These are phyloP conservation scores for Meliscaeva auricollis DNA, from an alignment of 2,888 invertebrate genomes.

Conservation along the genomic window DNA sequence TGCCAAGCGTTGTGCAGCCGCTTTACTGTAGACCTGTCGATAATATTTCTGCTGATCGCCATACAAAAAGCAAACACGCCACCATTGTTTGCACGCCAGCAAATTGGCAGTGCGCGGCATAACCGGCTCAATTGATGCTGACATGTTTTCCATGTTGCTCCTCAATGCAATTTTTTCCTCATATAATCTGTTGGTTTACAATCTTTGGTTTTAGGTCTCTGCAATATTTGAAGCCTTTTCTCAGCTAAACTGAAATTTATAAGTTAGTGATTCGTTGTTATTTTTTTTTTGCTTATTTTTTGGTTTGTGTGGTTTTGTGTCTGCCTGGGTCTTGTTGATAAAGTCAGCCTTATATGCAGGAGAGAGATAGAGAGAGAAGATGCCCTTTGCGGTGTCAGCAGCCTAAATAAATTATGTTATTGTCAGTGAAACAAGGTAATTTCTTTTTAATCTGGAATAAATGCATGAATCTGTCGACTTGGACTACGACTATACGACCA, in stretches of 20 bases:
- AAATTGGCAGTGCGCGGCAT: slow-evolving; percentile 88
- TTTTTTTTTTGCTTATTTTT: background rate
- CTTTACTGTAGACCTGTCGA: slow-evolving; percentile 90
- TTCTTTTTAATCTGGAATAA: slow-evolving; percentile 73
- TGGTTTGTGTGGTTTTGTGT: background rate
- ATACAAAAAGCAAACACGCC: slow-evolving; percentile 95
- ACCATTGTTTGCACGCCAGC: slow-evolving; percentile 94
- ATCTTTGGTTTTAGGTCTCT: slow-evolving; percentile 66
- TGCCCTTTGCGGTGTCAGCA: slow-evolving; percentile 60
- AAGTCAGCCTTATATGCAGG: slow-evolving; percentile 33
- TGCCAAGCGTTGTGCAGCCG: slow-evolving; percentile 85
- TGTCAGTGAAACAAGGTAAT: slow-evolving; percentile 74
- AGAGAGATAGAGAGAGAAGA: slow-evolving; percentile 15
- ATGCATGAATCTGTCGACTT: slow-evolving; percentile 67
- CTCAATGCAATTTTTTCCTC: slow-evolving; percentile 59
- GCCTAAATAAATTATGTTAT: slow-evolving; percentile 75
- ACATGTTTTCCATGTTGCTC: slow-evolving; percentile 81
- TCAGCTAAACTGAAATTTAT: slow-evolving; percentile 28
- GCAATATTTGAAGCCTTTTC: slow-evolving; percentile 45
- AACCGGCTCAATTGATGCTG: slow-evolving; percentile 82
- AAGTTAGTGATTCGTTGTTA: slow-evolving; percentile 51
- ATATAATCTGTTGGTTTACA: slow-evolving; percentile 70
- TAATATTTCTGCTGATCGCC: slow-evolving; percentile 95
- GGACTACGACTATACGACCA: background rate
- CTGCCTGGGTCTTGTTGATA: background rate